These are phyloP conservation scores for Alouatta caraya DNA, from an alignment of 2,797 vertebrate species.

Conservation along the genomic window DNA sequence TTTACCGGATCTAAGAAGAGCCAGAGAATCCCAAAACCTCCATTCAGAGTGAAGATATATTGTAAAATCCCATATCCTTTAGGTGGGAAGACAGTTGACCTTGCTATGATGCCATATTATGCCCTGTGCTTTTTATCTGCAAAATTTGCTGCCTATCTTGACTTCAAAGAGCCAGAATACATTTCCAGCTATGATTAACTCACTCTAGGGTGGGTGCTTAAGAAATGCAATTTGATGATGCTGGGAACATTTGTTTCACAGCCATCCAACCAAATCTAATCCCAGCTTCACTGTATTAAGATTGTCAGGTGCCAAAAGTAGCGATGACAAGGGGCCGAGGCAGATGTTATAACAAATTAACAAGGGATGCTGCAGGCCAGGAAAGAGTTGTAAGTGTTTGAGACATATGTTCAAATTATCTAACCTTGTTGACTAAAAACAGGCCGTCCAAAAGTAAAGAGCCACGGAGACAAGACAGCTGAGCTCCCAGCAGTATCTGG, in stretches of 20 bases:
- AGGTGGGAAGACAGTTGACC: not conserved
- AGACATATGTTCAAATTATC: not conserved
- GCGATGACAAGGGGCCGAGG: not conserved
- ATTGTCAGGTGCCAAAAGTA: slow-evolving; percentile 42
- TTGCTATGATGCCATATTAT: not conserved
- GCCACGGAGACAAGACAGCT: not conserved
- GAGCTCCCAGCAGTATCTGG: slow-evolving; percentile 15
- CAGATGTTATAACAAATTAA: not conserved
- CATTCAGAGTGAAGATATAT: not conserved
- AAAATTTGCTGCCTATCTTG: slow-evolving; percentile 32
- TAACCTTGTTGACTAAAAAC: not conserved
- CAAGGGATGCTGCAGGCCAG: not conserved
- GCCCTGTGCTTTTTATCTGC: not conserved
- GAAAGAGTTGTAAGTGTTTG: not conserved
- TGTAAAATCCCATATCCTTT: slow-evolving; percentile 13
- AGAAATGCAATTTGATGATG: slow-evolving; percentile 14
- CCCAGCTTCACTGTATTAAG: not conserved
- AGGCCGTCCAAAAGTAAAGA: slow-evolving; percentile 1
- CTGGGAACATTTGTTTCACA: slow-evolving; percentile 19
- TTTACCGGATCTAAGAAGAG: not conserved
- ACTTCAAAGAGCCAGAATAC: slow-evolving; percentile 40
- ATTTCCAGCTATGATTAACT: slow-evolving; percentile 26
- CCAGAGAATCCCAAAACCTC: not conserved
- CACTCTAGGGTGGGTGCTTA: not conserved
- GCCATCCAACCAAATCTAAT: slow-evolving; percentile 36